phyloP scores from a whole-genome alignment of 2,797 vertebrate species.

The Heteromormyrus szaboi region DNA sequence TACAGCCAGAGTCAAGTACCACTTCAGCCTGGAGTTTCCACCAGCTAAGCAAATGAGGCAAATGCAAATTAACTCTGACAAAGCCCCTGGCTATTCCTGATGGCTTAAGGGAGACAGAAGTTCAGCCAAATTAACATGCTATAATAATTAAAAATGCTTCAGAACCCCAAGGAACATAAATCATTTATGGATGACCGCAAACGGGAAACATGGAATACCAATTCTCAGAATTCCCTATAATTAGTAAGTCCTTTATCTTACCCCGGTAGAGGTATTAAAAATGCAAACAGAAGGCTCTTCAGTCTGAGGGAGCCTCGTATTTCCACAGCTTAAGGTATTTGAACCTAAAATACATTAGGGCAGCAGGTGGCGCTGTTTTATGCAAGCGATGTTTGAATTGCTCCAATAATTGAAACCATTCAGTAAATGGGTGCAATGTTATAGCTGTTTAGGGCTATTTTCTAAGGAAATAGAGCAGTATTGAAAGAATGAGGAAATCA shows the following conservation, averaged over 20 bases:
- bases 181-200: neutral
- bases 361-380: neutral
- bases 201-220: neutral
- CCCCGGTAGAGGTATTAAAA: neutral
- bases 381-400: neutral
- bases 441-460: neutral
- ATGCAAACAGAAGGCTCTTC: neutral
- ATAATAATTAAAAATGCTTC: slow-evolving; percentile 8
- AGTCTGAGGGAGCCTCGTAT: neutral
- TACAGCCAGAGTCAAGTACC: neutral
- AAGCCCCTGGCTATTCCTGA: slow-evolving; percentile 3
- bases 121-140: neutral
- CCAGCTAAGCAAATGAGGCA: neutral
- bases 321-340: neutral
- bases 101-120: neutral
- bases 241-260: neutral
- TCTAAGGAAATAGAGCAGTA: neutral
- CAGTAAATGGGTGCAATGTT: neutral
- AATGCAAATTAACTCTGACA: neutral
- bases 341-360: neutral
- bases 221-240: neutral
- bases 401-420: neutral
- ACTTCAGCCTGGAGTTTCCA: neutral
- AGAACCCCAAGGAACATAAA: neutral
- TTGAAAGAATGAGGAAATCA: neutral